phyloP scores from a whole-genome alignment of 2,797 vertebrate species.

The Orientallactaga sibirica region DNA sequence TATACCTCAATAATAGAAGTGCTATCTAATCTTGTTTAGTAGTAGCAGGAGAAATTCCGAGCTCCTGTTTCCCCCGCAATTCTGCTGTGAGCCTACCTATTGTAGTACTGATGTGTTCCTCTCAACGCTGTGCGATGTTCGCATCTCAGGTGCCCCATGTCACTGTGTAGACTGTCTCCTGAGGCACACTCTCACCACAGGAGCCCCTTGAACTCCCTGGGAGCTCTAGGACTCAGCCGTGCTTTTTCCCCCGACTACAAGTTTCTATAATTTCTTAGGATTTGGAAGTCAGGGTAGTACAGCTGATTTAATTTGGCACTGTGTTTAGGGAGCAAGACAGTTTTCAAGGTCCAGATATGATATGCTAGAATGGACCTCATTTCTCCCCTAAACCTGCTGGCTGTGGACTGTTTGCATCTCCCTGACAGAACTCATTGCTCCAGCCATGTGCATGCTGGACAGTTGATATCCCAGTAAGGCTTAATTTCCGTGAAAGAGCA shows the following conservation, averaged over 20 bases:
- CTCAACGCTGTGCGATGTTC: neutral
- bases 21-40: neutral
- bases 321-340: neutral
- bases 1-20: neutral
- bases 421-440: neutral
- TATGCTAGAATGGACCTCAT: neutral
- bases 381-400: neutral
- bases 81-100: neutral
- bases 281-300: neutral
- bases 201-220: neutral
- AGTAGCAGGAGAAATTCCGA: neutral
- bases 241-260: neutral
- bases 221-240: neutral
- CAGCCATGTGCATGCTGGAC: neutral
- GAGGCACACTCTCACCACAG: accelerated
- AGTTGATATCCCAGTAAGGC: neutral
- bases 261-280: neutral
- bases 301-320: neutral
- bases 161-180: too few species aligned
- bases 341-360: neutral
- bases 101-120: neutral
- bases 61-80: too few species aligned
- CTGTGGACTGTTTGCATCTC: accelerated
- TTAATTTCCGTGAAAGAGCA: neutral
- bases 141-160: neutral